These are phyloP conservation scores for Tyto alba DNA, from an alignment of 2,113 vertebrate species.

Conservation along the genomic window DNA sequence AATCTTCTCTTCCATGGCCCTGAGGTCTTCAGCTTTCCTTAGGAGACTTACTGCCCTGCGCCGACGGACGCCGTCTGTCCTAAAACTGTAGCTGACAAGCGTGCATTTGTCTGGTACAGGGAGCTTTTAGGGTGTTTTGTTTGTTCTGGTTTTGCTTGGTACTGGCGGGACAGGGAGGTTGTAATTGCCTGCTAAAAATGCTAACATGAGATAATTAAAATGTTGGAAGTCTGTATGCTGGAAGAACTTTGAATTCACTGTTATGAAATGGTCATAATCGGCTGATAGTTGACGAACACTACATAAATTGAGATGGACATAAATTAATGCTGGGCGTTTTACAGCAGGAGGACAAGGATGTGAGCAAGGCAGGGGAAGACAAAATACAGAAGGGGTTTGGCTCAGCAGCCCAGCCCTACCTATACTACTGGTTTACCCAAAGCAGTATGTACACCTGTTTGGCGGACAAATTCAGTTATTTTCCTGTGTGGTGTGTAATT, in stretches of 20 bases:
- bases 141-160: background rate
- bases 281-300: background rate
- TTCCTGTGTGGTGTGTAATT: background rate
- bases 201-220: background rate
- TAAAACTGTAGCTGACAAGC: no score
- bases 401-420: background rate
- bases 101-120: rapidly evolving
- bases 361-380: background rate
- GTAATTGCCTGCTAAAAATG: background rate
- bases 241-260: background rate
- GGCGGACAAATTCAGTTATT: background rate
- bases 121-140: background rate
- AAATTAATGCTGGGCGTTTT: background rate
- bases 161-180: background rate
- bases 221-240: background rate
- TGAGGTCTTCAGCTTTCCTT: background rate
- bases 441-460: background rate
- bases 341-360: background rate
- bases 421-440: background rate
- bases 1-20: background rate
- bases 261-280: background rate
- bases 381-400: background rate
- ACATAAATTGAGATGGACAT: background rate
- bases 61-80: background rate
- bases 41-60: rapidly evolving